These are phyloP conservation scores for Mactromeris polynyma DNA, from an alignment of 2,888 invertebrate genomes.

Conservation along the genomic window DNA sequence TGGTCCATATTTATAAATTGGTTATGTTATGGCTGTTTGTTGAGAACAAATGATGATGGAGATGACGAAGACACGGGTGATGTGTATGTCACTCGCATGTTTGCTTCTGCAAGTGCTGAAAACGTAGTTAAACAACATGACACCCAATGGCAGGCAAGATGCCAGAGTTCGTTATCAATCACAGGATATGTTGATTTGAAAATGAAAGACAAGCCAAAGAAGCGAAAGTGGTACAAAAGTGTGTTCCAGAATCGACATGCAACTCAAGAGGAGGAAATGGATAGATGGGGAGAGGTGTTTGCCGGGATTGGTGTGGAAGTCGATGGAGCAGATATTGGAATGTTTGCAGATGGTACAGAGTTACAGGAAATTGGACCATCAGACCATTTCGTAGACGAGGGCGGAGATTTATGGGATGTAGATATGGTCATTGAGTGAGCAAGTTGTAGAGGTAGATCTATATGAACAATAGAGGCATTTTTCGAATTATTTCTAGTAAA, in stretches of 20 bases:
- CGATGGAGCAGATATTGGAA: not conserved
- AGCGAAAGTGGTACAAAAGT: not conserved
- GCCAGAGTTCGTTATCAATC: not conserved
- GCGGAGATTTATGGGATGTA: not conserved
- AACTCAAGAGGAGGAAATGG: not conserved
- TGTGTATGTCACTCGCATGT: constrained; percentile 2
- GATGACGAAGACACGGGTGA: not conserved
- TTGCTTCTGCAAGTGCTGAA: constrained; percentile 3
- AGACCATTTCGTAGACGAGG: not conserved
- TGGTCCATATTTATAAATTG: not conserved
- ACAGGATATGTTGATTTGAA: not conserved
- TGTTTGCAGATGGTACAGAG: constrained; percentile 12
- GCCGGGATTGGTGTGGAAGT: not conserved
- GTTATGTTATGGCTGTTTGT: not conserved
- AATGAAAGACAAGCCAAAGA: not conserved
- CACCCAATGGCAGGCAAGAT: not conserved
- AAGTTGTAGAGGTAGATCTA: no score
- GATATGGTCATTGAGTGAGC: no score
- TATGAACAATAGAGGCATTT: no score
- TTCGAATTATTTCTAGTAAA: no score
- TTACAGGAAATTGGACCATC: not conserved
- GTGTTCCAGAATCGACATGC: not conserved
- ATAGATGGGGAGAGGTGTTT: not conserved
- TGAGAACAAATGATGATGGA: not conserved
- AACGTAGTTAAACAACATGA: constrained; percentile 23